These are phyloP conservation scores for Globodera ellingtonae DNA, from an alignment of 1,140 invertebrate species.

Conservation along the genomic window DNA sequence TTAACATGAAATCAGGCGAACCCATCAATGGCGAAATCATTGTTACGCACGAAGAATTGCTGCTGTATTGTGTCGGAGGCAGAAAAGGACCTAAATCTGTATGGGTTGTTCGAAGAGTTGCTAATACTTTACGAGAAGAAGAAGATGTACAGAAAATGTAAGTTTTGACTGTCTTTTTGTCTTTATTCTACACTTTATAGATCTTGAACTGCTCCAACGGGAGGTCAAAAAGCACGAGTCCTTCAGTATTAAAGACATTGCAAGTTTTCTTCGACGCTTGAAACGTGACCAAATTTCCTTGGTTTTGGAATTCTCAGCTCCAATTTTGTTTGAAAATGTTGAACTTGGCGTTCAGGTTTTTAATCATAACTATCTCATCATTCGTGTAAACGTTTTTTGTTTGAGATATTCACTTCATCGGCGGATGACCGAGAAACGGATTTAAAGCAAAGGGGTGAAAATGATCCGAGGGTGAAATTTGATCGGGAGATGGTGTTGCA, in stretches of 20 bases:
- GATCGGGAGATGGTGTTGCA: slow-evolving; percentile 85
- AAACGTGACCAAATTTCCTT: slow-evolving; percentile 83
- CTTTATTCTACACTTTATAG: slow-evolving; percentile 66
- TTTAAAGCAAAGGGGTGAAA: slow-evolving; percentile 4
- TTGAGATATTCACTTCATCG: slow-evolving; percentile 37
- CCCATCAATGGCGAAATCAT: slow-evolving; percentile 84
- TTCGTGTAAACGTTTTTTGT: background rate
- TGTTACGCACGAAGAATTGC: slow-evolving; percentile 82
- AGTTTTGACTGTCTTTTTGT: background rate
- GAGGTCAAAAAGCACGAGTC: slow-evolving; percentile 79
- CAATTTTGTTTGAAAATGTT: slow-evolving; percentile 50
- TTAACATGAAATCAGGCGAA: slow-evolving; percentile 75
- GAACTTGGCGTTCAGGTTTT: slow-evolving; percentile 41
- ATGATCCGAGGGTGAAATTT: slow-evolving; percentile 80
- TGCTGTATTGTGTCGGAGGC: slow-evolving; percentile 91
- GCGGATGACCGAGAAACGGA: slow-evolving; percentile 69
- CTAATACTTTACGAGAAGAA: slow-evolving; percentile 94
- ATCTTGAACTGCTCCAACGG: slow-evolving; percentile 81
- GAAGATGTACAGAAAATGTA: slow-evolving; percentile 80
- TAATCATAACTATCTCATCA: background rate
- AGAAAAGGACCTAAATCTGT: slow-evolving; percentile 81
- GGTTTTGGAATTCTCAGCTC: slow-evolving; percentile 83
- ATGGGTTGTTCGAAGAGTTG: slow-evolving; percentile 86
- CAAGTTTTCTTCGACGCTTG: slow-evolving; percentile 87
- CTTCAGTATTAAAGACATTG: slow-evolving; percentile 79